Base-by-base conservation (phyloP, 64 coral and sea anemone species). In the Stichodactyla helianthus region DNA sequence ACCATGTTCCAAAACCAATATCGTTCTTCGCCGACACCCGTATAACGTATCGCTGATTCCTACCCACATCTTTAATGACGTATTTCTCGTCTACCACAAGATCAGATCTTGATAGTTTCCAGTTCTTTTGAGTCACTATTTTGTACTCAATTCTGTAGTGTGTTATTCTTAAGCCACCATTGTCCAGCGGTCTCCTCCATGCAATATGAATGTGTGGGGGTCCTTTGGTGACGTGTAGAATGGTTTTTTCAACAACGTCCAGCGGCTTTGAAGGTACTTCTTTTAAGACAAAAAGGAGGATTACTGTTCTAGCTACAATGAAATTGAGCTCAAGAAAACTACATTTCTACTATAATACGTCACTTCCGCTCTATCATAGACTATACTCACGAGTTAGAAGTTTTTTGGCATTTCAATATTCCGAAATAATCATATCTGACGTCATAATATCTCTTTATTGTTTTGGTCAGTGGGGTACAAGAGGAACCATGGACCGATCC, bases 61-160 rank as follows among this genome's bases (percentile, higher is more conserved):
- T 52, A 84, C 17, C 53, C 6, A 58, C 56, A 18, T 59, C 50
- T 84, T 54, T 84, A 26, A 84, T 54, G 53, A 84, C 25, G 53
- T 56, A 84, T 20, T 84, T 31, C 11, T 84, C 56, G 20, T 59
- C 20, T 17, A 51, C 53, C 15, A 55, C n/a, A 12, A 56, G 10
- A 11, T 51, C 82, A 53, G 27, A 55, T 7, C 27, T 54, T 51
- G 52, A 54, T 84, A 51, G 82, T 9, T 59, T 58, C 82, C 82
- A 84, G 44, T 84, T 13, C 82, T 13, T 58, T 84, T 58, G 82
- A 54, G 25, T 15, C 13, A 56, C 53, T 14, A 1, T 59, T 59
- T 84, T 84, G 82, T 84, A 84, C 56, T 84, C 82, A 10, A 84
- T 13, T 59, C 11, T 52, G 27, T 84, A 84, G 27, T 55, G n/a